Evolutionary conservation across 2,113 vertebrate species (phyloP).

Genomic region (Panthera leo): DNA sequence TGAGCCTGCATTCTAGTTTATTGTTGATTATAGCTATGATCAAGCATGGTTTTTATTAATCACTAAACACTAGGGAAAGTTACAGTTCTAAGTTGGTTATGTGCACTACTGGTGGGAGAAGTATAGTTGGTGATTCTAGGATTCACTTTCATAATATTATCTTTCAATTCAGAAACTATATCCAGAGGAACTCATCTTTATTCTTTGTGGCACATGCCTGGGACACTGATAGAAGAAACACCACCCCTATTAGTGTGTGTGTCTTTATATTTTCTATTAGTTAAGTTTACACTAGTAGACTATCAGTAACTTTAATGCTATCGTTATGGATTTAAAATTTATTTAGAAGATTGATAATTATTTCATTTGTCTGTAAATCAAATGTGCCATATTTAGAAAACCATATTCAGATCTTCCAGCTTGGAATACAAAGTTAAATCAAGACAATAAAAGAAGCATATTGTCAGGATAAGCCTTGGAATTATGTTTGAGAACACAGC

Average conservation of each 20-base stretch:
- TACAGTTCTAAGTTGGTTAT: not conserved
- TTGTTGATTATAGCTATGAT: not conserved
- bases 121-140: not conserved
- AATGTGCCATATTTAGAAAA: slow-evolving; percentile 17
- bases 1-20: not conserved
- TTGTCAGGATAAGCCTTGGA: not conserved
- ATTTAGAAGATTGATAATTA: not conserved
- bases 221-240: not conserved
- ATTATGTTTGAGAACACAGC: slow-evolving; percentile 57
- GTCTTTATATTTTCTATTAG: not conserved
- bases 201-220: not conserved
- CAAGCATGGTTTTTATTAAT: not conserved
- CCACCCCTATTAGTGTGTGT: not conserved
- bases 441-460: not conserved
- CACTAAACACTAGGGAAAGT: not conserved
- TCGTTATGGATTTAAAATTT: not conserved
- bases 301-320: not conserved
- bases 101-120: not conserved
- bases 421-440: slow-evolving; percentile 19
- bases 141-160: not conserved
- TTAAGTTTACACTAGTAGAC: not conserved
- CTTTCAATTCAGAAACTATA: not conserved
- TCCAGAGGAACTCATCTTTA: not conserved
- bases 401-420: not conserved
- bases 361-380: not conserved